These are phyloP conservation scores for Pteromalus puparum DNA, from an alignment of 1,140 invertebrate species.

Conservation along the genomic window DNA sequence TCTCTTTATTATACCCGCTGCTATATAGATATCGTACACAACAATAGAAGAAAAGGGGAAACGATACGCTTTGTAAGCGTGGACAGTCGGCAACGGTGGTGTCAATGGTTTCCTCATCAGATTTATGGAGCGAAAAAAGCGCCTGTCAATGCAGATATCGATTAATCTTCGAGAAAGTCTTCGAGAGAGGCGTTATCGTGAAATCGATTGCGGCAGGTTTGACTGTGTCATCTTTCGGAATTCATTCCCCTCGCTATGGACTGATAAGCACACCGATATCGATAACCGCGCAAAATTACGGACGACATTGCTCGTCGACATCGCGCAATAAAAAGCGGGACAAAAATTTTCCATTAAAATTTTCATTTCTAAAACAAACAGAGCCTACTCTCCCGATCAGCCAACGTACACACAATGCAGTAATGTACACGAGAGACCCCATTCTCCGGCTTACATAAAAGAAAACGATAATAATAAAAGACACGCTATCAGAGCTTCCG, in stretches of 20 bases:
- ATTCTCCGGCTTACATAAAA: not conserved
- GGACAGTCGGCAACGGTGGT: not conserved
- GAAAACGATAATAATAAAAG: not conserved
- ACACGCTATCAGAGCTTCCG: conserved; percentile 2
- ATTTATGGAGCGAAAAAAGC: conserved; percentile 7
- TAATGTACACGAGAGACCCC: not conserved
- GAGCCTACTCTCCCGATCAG: too few species aligned
- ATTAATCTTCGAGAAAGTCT: conserved; percentile 2
- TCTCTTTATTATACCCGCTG: too few species aligned
- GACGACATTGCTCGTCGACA: too few species aligned
- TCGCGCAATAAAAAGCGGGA: too few species aligned
- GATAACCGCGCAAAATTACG: not conserved
- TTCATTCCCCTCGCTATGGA: not conserved
- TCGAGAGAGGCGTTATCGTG: not conserved
- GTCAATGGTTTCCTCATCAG: not conserved
- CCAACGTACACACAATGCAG: not conserved
- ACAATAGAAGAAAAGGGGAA: too few species aligned
- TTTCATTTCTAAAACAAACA: not conserved
- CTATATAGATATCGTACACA: too few species aligned
- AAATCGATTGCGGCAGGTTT: not conserved
- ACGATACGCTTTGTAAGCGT: not conserved
- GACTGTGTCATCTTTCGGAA: not conserved
- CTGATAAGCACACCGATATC: not conserved
- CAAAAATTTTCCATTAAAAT: not conserved
- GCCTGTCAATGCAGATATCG: not conserved